A percentile compares a stretch with the other conserved stretches of the same genome.
These are phyloP conservation scores for Apeltes quadracus DNA, from an alignment of 2,113 vertebrate genomes.

Conservation along the genomic window DNA sequence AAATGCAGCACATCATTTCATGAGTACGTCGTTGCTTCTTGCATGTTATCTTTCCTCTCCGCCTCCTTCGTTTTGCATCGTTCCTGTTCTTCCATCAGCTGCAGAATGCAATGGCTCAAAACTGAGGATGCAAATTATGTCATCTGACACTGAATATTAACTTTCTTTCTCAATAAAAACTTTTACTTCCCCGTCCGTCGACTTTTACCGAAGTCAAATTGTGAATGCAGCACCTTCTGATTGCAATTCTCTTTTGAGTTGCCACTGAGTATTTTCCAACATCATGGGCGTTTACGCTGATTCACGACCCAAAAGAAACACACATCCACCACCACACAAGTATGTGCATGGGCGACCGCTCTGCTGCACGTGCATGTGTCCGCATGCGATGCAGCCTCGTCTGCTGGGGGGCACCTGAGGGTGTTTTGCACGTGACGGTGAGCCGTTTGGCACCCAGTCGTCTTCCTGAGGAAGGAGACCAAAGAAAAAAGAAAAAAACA, in stretches of 20 bases:
- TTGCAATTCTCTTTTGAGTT: constrained; percentile 3
- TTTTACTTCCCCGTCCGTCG: background rate
- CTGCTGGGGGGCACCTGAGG: constrained; percentile 69
- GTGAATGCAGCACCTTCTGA: background rate
- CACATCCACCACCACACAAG: constrained; percentile 40
- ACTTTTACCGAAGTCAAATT: background rate
- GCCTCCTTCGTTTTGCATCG: background rate
- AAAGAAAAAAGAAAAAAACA: background rate
- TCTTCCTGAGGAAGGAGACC: constrained; percentile 42
- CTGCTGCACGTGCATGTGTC: constrained; percentile 2
- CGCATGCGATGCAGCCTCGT: constrained; percentile 28
- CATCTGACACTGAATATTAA: background rate
- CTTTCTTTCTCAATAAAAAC: background rate
- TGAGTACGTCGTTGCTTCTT: too few species aligned
- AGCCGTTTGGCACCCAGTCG: constrained; percentile 61
- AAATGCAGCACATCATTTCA: too few species aligned
- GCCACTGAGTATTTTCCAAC: constrained; percentile 4
- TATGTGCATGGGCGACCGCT: constrained; percentile 38
- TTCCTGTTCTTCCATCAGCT: background rate
- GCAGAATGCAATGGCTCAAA: background rate
- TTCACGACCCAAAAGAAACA: constrained; percentile 33
- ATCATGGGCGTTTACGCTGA: constrained; percentile 20
- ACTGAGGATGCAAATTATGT: background rate
- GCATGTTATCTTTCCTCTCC: too few species aligned
- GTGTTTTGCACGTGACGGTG: constrained; percentile 65